Evolutionary conservation across 23 tunicate genomes (phyloP).

Genomic region (Oikopleura albicans): DNA sequence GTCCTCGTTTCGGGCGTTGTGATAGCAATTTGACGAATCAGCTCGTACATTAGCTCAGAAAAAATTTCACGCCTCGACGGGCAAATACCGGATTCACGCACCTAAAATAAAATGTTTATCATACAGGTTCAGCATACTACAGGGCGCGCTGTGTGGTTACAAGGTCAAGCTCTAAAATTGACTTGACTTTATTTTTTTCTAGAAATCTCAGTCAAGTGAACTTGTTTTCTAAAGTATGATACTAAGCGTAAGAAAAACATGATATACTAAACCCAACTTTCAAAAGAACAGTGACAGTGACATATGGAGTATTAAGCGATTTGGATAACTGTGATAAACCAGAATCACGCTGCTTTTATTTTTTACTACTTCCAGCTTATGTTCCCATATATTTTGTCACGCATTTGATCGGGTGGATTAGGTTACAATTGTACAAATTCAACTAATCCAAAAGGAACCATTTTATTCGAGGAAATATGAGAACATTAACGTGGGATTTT

Average conservation of each 20-base stretch:
- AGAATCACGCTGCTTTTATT: not conserved
- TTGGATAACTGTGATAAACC: not conserved
- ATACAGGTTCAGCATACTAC: too few relatives aligned
- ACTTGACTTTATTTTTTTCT: too few relatives aligned
- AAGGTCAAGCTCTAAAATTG: too few relatives aligned
- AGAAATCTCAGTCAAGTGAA: not conserved
- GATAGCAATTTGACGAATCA: conserved; percentile 7
- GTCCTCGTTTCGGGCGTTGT: not conserved
- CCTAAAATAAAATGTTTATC: conserved; percentile 6
- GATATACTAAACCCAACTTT: too few relatives aligned
- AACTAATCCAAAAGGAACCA: too few relatives aligned
- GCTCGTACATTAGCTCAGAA: not conserved
- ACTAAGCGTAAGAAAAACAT: too few relatives aligned
- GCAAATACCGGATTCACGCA: not conserved
- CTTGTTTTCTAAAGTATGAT: not conserved
- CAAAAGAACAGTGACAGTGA: too few relatives aligned
- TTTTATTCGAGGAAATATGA: too few relatives aligned
- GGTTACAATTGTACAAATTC: not conserved
- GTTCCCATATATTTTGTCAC: not conserved
- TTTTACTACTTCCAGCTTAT: not conserved
- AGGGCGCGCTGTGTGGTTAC: too few relatives aligned
- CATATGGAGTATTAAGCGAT: not conserved
- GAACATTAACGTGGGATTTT: too few relatives aligned
- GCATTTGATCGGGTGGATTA: not conserved
- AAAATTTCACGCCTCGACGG: not conserved